Percentiles rank a stretch among this genome's conserved stretches.
Evolutionary conservation across 2,888 invertebrate genomes (phyloP).

Genomic region (Apantesis nais): DNA sequence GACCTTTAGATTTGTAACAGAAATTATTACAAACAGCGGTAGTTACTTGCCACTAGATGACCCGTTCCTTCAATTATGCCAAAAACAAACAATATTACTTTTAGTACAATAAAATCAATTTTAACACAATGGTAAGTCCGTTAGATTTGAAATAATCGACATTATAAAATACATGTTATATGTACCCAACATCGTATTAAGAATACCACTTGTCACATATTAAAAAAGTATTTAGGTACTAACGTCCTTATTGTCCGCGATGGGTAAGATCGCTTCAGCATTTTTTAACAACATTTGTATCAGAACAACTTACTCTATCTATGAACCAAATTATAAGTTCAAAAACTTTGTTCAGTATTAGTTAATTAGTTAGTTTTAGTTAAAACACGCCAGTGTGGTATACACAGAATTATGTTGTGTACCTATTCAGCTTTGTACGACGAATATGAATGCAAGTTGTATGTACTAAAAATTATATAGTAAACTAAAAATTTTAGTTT

Average conservation of each 20-base stretch:
- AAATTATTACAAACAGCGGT: not conserved
- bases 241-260: not conserved
- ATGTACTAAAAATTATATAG: no score
- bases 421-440: not conserved
- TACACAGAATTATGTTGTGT: not conserved
- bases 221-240: no score
- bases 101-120: not conserved
- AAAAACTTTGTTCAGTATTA: not conserved
- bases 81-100: no score
- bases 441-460: no score
- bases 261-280: no score
- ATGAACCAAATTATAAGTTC: no score
- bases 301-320: no score
- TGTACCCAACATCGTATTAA: not conserved
- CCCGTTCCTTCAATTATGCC: not conserved
- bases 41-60: not conserved
- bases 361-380: no score
- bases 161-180: not conserved
- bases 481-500: no score
- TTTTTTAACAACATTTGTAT: no score
- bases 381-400: no score
- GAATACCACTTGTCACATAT: not conserved
- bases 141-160: not conserved
- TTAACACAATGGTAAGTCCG: not conserved
- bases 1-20: not conserved